These are phyloP conservation scores for Pteruthius melanotis DNA, from an alignment of 2,113 vertebrate species.

Conservation along the genomic window DNA sequence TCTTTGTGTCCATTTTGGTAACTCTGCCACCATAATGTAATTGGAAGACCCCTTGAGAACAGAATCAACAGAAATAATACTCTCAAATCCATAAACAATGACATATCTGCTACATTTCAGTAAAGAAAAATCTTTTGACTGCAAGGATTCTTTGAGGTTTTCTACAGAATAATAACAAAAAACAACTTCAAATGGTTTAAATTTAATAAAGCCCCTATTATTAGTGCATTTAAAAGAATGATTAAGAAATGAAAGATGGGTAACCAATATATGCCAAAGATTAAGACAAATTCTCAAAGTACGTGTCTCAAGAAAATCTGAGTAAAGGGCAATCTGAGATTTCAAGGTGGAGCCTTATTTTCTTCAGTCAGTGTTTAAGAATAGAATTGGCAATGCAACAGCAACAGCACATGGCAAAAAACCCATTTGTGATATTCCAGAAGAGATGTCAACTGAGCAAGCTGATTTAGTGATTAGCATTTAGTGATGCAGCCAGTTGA, in stretches of 20 bases:
- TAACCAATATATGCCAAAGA: background rate
- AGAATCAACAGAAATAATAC: background rate
- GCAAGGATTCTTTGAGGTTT: background rate
- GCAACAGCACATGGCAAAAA: background rate
- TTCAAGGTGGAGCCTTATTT: background rate
- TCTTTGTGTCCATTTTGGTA: background rate
- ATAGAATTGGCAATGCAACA: background rate
- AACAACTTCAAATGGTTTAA: background rate
- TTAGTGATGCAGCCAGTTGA: background rate
- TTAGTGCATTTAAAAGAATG: background rate
- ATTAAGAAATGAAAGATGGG: background rate
- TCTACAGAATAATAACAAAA: background rate
- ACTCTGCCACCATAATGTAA: background rate
- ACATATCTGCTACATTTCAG: background rate
- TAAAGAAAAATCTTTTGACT: background rate
- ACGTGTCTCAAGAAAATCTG: background rate
- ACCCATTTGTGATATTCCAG: background rate
- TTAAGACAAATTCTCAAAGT: background rate
- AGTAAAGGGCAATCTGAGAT: background rate
- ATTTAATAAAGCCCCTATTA: background rate
- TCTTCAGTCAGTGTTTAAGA: background rate
- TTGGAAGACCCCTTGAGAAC: background rate
- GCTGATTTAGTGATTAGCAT: too few relatives aligned
- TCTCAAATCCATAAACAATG: conserved; percentile 8
- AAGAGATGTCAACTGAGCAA: background rate